phyloP scores from a whole-genome alignment of 2,888 invertebrate genomes.

The Stegophylla sp. region DNA sequence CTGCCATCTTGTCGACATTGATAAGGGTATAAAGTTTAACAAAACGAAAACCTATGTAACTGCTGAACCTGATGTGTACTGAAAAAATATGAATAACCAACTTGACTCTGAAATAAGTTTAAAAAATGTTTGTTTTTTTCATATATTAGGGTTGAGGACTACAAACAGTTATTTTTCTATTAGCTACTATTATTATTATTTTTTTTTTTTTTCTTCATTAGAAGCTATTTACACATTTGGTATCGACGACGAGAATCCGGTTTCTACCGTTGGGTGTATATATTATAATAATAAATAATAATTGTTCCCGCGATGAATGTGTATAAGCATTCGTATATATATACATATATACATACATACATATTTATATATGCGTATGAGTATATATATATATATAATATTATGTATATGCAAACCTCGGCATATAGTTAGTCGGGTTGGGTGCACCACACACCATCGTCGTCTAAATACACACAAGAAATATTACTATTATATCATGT shows the following conservation, averaged over 20 bases:
- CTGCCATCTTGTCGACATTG: not conserved
- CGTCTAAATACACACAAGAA: not conserved
- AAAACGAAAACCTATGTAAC: no score
- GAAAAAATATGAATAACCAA: no score
- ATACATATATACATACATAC: not conserved
- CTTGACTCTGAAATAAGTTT: no score
- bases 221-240: no score
- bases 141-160: no score
- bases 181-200: no score
- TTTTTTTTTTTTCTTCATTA: no score
- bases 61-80: no score
- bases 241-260: not conserved
- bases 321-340: not conserved
- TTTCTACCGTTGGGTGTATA: slow-evolving; percentile 34
- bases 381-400: not conserved
- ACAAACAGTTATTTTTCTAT: no score
- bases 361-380: not conserved
- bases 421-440: slow-evolving; percentile 10
- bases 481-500: slow-evolving; percentile 54
- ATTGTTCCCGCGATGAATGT: slow-evolving; percentile 24
- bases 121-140: no score
- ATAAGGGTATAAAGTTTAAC: slow-evolving; percentile 13
- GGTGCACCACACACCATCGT: slow-evolving; percentile 13
- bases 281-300: not conserved
- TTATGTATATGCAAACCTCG: not conserved